Evolutionary conservation across 35 echinoderm and acorn worm genomes (phyloP).

Genomic region (Amphiura filiformis): DNA sequence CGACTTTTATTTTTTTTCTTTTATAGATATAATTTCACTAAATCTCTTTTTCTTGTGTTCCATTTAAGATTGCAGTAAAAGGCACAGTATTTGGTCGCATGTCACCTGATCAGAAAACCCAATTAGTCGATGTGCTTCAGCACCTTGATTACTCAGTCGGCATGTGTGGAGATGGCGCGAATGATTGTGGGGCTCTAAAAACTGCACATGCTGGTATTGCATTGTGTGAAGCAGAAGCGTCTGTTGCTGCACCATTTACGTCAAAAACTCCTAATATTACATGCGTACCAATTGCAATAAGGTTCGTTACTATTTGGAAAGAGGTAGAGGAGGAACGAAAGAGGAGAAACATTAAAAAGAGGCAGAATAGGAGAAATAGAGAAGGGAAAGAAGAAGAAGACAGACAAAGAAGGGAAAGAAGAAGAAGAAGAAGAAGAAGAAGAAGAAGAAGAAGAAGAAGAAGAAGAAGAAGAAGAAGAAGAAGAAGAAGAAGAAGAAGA

Average conservation of each 20-base stretch:
- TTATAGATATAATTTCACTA: not conserved
- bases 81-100: conserved; percentile 83
- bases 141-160: conserved; percentile 61
- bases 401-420: no score
- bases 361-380: no score
- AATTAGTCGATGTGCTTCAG: conserved; percentile 59
- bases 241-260: conserved; percentile 88
- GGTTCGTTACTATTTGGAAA: no score
- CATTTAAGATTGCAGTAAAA: conserved; percentile 59
- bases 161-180: conserved; percentile 97
- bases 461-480: not conserved
- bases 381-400: no score
- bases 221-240: conserved; percentile 83
- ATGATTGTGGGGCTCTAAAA: conserved; percentile 93
- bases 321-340: no score
- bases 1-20: no score
- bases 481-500: no score
- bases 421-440: no score
- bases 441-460: no score
- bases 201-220: conserved; percentile 86
- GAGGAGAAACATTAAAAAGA: no score
- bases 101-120: conserved; percentile 80
- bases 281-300: conserved; percentile 74
- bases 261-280: conserved; percentile 86
- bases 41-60: not conserved